A percentile compares a stretch with the other conserved stretches of the same genome.
phyloP scores from a whole-genome alignment of 2,113 vertebrate species.

The Python bivittatus region DNA sequence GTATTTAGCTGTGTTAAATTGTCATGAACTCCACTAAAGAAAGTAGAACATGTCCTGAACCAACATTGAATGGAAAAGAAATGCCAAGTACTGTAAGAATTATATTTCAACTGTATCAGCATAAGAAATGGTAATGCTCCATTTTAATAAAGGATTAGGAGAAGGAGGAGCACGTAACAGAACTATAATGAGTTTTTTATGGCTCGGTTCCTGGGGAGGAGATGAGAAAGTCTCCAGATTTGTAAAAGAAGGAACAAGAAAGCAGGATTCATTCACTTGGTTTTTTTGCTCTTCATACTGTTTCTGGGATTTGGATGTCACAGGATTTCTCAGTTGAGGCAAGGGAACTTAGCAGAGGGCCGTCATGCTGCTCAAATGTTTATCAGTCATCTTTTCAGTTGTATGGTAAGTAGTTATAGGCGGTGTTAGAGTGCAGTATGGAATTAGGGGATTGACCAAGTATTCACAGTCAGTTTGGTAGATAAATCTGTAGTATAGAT shows the following conservation, averaged over 20 bases:
- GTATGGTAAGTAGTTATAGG: background rate
- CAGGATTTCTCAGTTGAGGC: background rate
- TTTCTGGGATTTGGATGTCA: background rate
- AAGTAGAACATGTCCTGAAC: constrained; percentile 12
- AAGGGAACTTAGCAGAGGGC: background rate
- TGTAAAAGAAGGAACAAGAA: background rate
- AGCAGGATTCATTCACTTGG: background rate
- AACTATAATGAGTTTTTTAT: constrained; percentile 5
- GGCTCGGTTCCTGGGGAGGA: background rate
- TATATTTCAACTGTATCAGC: background rate
- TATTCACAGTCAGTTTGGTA: background rate
- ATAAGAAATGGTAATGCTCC: background rate
- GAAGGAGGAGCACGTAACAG: background rate
- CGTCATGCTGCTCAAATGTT: background rate
- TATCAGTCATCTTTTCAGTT: background rate
- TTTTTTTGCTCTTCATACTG: background rate
- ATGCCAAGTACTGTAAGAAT: constrained; percentile 13
- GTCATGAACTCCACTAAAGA: constrained; percentile 21
- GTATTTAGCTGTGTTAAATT: constrained; percentile 38
- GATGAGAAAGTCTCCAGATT: background rate
- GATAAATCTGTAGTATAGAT: background rate
- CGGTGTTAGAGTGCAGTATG: background rate
- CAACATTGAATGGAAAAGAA: constrained; percentile 3
- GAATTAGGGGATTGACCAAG: background rate
- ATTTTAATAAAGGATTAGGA: constrained; percentile 10